Evolutionary conservation across 2,113 vertebrate species (phyloP), one percentile per base, ranked within the genome.

Genomic region (Gasterosteus aculeatus): DNA sequence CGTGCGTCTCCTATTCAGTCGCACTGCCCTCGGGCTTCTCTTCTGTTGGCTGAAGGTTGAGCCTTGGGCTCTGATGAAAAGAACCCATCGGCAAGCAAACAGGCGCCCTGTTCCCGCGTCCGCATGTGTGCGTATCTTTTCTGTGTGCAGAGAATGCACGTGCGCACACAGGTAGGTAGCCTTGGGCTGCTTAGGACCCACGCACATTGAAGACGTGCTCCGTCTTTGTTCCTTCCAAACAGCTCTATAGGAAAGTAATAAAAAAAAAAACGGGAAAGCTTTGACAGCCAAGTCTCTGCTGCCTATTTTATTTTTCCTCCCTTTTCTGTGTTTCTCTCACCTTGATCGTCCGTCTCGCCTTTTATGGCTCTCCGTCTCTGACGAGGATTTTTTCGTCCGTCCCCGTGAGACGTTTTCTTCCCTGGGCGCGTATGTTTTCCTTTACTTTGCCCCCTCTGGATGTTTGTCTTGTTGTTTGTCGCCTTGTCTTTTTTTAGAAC

Each of bases 1-100:
- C 85, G 73, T 60, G 65, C 72, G 67, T 53, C 38, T 81, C 57
- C 77, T 88, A 90, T 87, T 92, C 75, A 91, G 56, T 38, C 26
- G 35, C 47, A 58, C 61, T 92, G 88, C 92, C 93, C 92, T 93
- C 93, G 92, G 89, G 84, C 83, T 90, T 91, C 90, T 93, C 88
- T 92, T 89, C 69, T 89, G 88, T 92, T 90, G 68, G 87, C 86
- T 87, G 89, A 93, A 92, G 90, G 91, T 89, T 91, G 89, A 86
- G 78, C 87, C 87, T 92, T 89, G 80, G 77, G 89, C 85, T 87
- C 64, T 78, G 71, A 62, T 94, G 92, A 93, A 93, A 91, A 92
- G 92, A 90, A 72, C 78, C 66, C 66, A 80, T 84, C 38, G 54
- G 82, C 76, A 77, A 83, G 82, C 82, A 86, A 39, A n/a, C 72